Evolutionary conservation across 2,797 vertebrate genomes (phyloP).

Genomic region (Tapera naevia): DNA sequence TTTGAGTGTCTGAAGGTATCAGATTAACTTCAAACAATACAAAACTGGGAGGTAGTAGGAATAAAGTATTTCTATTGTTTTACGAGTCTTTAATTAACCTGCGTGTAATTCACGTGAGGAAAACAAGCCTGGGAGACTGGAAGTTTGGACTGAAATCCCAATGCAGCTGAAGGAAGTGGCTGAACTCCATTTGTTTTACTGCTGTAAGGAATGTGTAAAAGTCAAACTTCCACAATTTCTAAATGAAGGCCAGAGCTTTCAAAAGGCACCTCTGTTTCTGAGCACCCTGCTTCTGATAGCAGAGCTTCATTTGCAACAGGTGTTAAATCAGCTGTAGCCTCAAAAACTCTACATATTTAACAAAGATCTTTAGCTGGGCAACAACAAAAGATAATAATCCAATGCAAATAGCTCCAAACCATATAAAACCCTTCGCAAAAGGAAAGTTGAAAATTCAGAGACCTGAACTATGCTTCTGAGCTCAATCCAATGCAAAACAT

Average conservation of each 20-base stretch:
- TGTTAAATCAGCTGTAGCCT: not conserved
- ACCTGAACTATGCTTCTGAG: not conserved
- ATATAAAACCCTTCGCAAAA: not conserved
- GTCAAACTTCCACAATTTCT: not conserved
- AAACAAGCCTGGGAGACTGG: not conserved
- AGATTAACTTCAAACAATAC: not conserved
- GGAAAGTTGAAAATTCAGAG: not conserved
- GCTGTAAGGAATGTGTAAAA: not conserved
- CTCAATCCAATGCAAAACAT: not conserved
- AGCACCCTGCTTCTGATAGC: not conserved
- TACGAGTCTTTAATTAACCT: not conserved
- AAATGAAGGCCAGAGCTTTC: not conserved
- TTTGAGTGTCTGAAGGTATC: not conserved
- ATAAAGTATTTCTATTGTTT: not conserved
- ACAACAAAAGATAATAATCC: not conserved
- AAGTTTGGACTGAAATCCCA: not conserved
- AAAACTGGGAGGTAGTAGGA: not conserved
- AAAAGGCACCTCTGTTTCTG: not conserved
- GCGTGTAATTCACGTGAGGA: not conserved
- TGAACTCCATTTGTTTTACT: not conserved
- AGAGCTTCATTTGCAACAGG: not conserved
- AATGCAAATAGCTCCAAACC: not conserved
- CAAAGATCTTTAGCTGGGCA: not conserved
- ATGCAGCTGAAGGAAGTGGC: not conserved
- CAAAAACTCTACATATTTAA: not conserved